Base-by-base conservation (phyloP, 37 sponge, comb jelly and placozoan genomes). In the Dysidea cf. avara region DNA sequence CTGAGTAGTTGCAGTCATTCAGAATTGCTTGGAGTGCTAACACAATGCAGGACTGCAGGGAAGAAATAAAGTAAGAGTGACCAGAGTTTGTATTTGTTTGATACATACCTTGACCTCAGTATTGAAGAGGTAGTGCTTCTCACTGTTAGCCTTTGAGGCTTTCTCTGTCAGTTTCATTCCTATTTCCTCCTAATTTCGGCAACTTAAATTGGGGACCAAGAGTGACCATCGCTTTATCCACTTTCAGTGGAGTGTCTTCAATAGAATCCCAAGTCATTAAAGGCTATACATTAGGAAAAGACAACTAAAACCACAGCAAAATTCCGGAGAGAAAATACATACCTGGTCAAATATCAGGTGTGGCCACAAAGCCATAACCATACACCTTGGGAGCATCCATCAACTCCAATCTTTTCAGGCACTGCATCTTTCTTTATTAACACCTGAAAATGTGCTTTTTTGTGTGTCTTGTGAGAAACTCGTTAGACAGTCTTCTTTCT, bases 251-350 rank as follows among this genome's bases (percentile, higher is more conserved):
- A 2, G 96, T 96, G 16, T 90, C 88, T 26, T 92, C 96, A 32
- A 96, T 75, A 1, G 72, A 74, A 16, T 93, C 96, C 96, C 96
- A 96, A 0, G 96, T 96, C 96, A 96, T 96, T 50, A 96, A 66
- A 9, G 96, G 96, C 36, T 93, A 92, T 2, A 86, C 87, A 77
- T 90, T 93, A 30, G 39, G 22, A 7, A 30, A 13, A 18, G 33
- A 96, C 90, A 55, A 93, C 96, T 92, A 46, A 17, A 43, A 3
- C 21, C 62, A 34, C 12, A 12, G 24, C 17, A 17, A 16, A 37
- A 13, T 7, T 20, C 9, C 35, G 29, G 24, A 68, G 2, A 78
- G 49, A 1, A 17, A 1, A 20, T 22, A 61, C 77, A 33, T 49
- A 92, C 92, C 92, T 79, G 96, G 96, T 11, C 81, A 75, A 14